These are phyloP conservation scores for Gorsachius goisagi DNA, from an alignment of 2,113 vertebrate genomes.

Conservation along the genomic window DNA sequence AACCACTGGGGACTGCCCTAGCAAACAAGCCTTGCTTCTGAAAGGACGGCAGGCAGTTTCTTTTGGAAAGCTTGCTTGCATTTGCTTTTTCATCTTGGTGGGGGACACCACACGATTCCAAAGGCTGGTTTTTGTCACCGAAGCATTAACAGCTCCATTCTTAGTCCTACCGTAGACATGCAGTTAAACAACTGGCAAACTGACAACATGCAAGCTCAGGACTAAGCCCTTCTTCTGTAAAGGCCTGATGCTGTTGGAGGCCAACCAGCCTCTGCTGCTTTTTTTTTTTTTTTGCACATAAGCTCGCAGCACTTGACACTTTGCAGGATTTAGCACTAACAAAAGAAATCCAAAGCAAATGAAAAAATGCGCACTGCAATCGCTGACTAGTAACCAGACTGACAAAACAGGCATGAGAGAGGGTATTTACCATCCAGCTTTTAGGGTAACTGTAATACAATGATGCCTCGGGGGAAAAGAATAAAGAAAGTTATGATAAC, in stretches of 20 bases:
- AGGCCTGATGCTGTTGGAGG: neutral
- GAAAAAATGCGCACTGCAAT: neutral
- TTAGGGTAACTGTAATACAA: neutral
- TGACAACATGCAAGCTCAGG: neutral
- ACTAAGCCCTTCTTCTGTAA: neutral
- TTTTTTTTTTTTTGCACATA: neutral
- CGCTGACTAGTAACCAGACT: neutral
- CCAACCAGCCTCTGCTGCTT: neutral
- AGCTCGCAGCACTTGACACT: neutral
- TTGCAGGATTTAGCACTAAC: neutral
- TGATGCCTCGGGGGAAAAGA: neutral
- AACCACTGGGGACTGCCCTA: neutral
- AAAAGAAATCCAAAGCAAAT: constrained; percentile 3
- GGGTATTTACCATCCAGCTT: neutral
- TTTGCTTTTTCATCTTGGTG: neutral
- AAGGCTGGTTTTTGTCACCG: neutral
- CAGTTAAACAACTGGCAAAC: constrained; percentile 3
- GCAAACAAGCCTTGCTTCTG: neutral
- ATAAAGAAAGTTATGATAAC: neutral
- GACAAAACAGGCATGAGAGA: neutral
- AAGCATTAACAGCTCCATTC: neutral
- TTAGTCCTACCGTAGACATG: neutral
- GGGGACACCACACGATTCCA: neutral
- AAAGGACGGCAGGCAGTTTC: neutral
- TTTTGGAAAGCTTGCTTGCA: neutral